A percentile compares a stretch with the other conserved stretches of the same genome.
Conservation (phyloP, 2,888 invertebrate species). For the Philonicus albiceps region DNA sequence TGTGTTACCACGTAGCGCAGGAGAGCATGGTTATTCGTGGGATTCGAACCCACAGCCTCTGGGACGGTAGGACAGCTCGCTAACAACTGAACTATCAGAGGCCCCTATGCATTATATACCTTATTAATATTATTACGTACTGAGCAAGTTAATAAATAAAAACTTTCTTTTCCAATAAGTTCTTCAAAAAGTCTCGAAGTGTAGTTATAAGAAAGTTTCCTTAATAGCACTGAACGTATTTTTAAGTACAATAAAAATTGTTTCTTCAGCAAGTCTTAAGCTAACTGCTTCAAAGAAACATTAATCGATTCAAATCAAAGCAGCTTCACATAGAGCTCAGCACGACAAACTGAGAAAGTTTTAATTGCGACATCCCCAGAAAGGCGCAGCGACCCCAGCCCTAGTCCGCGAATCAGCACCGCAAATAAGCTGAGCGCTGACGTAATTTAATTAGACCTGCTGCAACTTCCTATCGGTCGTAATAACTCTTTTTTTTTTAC, state of each 20-base stretch:
- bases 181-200: neutral
- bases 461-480: neutral
- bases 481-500: neutral
- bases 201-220: neutral
- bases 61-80: too few species aligned
- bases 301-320: neutral
- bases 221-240: neutral
- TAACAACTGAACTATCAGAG: too few species aligned
- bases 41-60: too few species aligned
- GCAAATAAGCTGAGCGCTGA: neutral
- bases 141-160: neutral
- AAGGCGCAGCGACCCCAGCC: neutral
- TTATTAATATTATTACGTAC: too few species aligned
- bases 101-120: too few species aligned
- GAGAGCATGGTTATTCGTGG: too few species aligned
- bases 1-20: too few species aligned
- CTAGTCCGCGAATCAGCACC: neutral
- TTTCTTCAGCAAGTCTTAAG: neutral
- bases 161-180: neutral
- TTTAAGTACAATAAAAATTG: neutral
- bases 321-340: neutral
- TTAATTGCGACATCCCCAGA: neutral
- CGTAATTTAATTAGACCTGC: neutral
- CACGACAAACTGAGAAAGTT: neutral
- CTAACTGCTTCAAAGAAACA: neutral